Base-by-base conservation (phyloP, 2,113 vertebrate species). In the Halichoerus grypus region DNA sequence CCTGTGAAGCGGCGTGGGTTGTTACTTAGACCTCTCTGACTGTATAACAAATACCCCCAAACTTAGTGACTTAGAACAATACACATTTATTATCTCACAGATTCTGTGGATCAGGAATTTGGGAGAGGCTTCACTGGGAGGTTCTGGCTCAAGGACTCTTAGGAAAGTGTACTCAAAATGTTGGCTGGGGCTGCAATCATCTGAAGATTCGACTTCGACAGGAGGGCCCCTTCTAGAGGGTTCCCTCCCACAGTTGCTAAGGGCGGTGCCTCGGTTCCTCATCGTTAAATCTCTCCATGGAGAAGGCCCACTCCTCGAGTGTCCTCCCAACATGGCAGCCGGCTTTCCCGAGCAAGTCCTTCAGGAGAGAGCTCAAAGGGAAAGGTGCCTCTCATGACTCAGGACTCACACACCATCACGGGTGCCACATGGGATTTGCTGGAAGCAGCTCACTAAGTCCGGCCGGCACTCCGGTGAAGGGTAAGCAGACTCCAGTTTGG, bases 261-360 rank as follows among this genome's bases (percentile, higher is more conserved):
- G 1, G 36, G 22, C 2, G 15, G 21, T 0, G 15, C 4, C n/a
- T 26, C 5, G 1, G 33, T 7, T 31, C 24, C 61, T 24, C 36
- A 15, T 36, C 18, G 0, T 1, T 9, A 42, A 7, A 18, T 10
- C 3, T 77, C 81, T 69, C 49, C 16, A 24, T 4, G 7, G 33
- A 82, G 76, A 80, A 18, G 19, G 18, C 51, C 19, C 19, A 16
- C 24, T 39, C 21, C 71, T 51, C 51, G 7, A 7, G 55, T 79
- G 26, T 69, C 63, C 15, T 12, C 11, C 10, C 51, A 61, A 21
- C 14, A 80, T n/a, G 61, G 63, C 14, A 53, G 49, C 63, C 26
- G 59, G 42, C 51, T 72, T 79, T 80, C 15, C 63, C 88, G 11
- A n/a, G 12, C 51, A 26, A 13, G n/a, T 16, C 7, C 33, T 63